Evolutionary conservation across 2,797 vertebrate species (phyloP).

Genomic region (Cossypha polioptera): DNA sequence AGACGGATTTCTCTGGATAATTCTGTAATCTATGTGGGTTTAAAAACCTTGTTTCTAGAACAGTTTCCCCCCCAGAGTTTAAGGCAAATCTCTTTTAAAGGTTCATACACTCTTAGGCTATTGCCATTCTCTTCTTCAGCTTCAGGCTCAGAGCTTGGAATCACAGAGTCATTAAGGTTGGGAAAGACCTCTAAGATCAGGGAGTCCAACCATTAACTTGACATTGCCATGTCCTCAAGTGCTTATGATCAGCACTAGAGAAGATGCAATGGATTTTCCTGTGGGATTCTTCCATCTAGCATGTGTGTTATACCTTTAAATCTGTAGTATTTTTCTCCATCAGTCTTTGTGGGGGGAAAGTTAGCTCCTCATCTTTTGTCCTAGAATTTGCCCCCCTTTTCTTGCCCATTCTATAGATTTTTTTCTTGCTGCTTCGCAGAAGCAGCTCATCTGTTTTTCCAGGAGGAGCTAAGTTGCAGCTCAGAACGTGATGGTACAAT

Average conservation of each 20-base stretch:
- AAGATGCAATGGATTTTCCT: background rate
- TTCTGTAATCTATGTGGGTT: background rate
- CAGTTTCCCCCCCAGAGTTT: background rate
- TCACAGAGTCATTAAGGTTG: background rate
- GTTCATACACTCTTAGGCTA: background rate
- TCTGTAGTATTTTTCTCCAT: background rate
- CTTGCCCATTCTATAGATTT: background rate
- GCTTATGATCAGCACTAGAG: background rate
- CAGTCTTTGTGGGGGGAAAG: background rate
- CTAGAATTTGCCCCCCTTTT: background rate
- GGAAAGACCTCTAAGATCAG: background rate
- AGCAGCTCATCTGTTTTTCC: background rate
- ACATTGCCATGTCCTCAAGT: background rate
- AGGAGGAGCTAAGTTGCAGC: background rate
- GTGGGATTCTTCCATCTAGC: background rate
- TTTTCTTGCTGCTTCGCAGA: background rate
- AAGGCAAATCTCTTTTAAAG: background rate
- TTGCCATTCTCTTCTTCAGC: background rate
- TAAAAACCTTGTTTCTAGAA: background rate
- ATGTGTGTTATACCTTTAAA: background rate
- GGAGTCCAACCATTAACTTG: rapidly evolving
- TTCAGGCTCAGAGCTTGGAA: background rate
- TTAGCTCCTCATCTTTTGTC: background rate
- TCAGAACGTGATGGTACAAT: background rate
- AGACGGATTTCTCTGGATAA: background rate